Evolutionary conservation across 2,888 invertebrate species (phyloP).

Genomic region (Lithophane socia): DNA sequence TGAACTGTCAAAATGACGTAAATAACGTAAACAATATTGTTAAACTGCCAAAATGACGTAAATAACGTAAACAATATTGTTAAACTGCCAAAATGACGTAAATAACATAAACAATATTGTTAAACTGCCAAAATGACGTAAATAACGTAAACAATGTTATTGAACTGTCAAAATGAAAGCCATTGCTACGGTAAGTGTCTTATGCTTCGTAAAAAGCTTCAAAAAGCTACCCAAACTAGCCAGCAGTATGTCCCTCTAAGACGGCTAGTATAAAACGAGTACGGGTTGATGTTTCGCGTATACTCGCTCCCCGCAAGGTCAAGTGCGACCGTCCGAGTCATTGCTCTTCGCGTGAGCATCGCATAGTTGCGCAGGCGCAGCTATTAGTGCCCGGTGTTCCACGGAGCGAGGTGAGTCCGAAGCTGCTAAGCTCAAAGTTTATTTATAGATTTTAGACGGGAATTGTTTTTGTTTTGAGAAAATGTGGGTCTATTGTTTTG

Average conservation of each 20-base stretch:
- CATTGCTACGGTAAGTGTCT: no score
- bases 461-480: constrained; percentile 1
- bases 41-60: no score
- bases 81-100: no score
- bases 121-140: no score
- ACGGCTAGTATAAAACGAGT: constrained; percentile 87
- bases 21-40: no score
- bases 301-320: constrained; percentile 87
- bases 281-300: constrained; percentile 84
- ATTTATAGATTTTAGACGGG: constrained; percentile 39
- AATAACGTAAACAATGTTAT: no score
- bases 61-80: no score
- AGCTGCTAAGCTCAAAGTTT: constrained; percentile 43
- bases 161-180: no score
- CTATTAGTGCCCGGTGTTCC: constrained; percentile 67
- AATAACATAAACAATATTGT: no score
- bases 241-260: constrained; percentile 71
- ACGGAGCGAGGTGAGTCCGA: constrained; percentile 68
- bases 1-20: no score
- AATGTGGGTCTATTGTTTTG: not conserved
- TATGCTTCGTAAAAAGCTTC: not conserved
- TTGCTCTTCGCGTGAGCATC: constrained; percentile 83
- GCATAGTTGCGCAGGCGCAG: constrained; percentile 77
- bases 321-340: constrained; percentile 88
- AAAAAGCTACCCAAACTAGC: constrained; percentile 14